Percentiles rank a stretch among this genome's conserved stretches.
phyloP scores from a whole-genome alignment of 2,113 vertebrate species.

The Tonatia bakeri region DNA sequence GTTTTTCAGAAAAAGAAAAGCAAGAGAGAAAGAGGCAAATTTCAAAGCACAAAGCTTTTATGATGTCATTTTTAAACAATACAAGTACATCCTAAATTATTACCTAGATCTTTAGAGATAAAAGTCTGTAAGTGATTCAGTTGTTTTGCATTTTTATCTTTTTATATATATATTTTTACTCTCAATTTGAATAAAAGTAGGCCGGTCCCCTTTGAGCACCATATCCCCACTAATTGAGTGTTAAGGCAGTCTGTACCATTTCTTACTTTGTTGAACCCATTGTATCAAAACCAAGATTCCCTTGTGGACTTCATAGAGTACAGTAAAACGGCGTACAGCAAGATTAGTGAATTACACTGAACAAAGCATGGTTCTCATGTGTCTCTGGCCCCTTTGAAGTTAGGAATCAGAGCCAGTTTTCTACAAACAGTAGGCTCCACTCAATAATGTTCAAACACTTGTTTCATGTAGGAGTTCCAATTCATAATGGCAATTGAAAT shows the following conservation, averaged over 20 bases:
- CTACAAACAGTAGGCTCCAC: background rate
- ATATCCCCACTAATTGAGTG: background rate
- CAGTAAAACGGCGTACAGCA: background rate
- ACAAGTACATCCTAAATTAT: conserved; percentile 23
- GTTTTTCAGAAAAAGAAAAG: conserved; percentile 49
- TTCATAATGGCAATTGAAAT: background rate
- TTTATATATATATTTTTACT: background rate
- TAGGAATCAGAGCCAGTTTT: conserved; percentile 2
- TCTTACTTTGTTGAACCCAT: background rate
- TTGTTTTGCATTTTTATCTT: background rate
- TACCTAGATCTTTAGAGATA: conserved; percentile 6
- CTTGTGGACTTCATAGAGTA: background rate
- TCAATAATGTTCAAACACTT: background rate
- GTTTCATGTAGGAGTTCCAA: background rate
- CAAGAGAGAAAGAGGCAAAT: conserved; percentile 41
- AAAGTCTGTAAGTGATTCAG: background rate
- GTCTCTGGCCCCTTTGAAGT: conserved; percentile 24
- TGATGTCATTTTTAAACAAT: background rate
- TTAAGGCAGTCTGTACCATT: background rate
- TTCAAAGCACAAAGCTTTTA: conserved; percentile 1
- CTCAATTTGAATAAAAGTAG: background rate
- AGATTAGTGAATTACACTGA: background rate
- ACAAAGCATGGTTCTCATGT: background rate
- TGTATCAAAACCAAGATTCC: conserved; percentile 16
- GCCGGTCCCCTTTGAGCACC: background rate